Percentiles rank a stretch among this genome's conserved stretches.
phyloP scores from a whole-genome alignment of 2,797 vertebrate genomes.

The Myotis vivesi region DNA sequence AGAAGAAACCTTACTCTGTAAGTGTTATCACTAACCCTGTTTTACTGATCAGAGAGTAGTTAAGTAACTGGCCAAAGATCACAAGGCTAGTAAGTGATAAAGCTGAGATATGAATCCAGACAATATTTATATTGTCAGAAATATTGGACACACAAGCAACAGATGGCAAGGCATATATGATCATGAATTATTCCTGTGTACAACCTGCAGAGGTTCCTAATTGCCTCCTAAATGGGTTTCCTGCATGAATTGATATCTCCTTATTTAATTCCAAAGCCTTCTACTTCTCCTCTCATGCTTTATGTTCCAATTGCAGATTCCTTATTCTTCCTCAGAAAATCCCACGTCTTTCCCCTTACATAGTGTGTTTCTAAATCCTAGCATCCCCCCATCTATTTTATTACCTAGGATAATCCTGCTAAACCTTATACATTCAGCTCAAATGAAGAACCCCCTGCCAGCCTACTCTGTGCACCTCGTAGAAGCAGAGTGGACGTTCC shows the following conservation, averaged over 20 bases:
- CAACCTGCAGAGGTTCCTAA: not conserved
- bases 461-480: rapidly evolving
- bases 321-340: not conserved
- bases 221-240: not conserved
- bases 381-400: not conserved
- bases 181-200: not conserved
- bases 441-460: not conserved
- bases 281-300: not conserved
- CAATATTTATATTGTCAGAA: not conserved
- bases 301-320: not conserved
- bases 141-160: not conserved
- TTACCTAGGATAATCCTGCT: not conserved
- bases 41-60: not conserved
- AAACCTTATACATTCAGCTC: not conserved
- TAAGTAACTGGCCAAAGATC: not conserved
- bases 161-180: not conserved
- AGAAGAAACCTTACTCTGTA: not conserved
- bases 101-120: not conserved
- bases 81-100: not conserved
- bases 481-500: not conserved
- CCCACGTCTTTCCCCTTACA: not conserved
- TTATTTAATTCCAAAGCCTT: not conserved
- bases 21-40: not conserved
- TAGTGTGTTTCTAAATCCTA: too few species aligned
- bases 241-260: not conserved